phyloP scores from a whole-genome alignment of 2,797 vertebrate species.

The Strix occidentalis region DNA sequence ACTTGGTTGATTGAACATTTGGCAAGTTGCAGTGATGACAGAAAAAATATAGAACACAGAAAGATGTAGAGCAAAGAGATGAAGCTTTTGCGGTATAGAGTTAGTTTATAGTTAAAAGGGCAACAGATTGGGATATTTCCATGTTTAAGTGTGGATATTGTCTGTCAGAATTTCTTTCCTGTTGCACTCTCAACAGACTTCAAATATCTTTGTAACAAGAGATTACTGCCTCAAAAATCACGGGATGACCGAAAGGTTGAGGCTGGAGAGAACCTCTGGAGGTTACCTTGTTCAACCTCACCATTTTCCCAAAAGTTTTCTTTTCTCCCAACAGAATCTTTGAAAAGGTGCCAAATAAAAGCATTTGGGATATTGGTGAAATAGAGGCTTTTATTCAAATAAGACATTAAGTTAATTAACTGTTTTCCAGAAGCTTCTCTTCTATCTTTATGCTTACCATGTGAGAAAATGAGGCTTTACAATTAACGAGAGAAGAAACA shows the following conservation, averaged over 20 bases:
- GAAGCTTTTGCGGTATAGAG: not conserved
- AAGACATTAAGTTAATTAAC: not conserved
- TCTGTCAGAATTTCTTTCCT: not conserved
- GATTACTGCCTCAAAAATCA: not conserved
- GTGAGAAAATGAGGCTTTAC: not conserved
- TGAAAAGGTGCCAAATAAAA: not conserved
- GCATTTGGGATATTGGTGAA: not conserved
- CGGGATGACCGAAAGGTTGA: not conserved
- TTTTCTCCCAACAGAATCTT: not conserved
- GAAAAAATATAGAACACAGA: not conserved
- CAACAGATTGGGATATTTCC: not conserved
- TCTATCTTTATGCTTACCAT: not conserved
- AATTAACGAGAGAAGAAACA: not conserved
- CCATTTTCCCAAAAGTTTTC: not conserved
- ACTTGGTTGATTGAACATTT: not conserved
- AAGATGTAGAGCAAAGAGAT: not conserved
- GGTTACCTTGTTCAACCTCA: not conserved
- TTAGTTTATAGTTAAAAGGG: not conserved
- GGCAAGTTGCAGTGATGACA: not conserved
- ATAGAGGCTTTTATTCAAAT: not conserved
- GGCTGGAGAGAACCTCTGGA: not conserved
- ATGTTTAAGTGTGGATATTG: not conserved
- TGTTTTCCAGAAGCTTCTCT: not conserved
- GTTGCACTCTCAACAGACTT: not conserved
- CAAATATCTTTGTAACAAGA: not conserved